Evolutionary conservation across 2,113 vertebrate species (phyloP).

Genomic region (Brachypteracias leptosomus): DNA sequence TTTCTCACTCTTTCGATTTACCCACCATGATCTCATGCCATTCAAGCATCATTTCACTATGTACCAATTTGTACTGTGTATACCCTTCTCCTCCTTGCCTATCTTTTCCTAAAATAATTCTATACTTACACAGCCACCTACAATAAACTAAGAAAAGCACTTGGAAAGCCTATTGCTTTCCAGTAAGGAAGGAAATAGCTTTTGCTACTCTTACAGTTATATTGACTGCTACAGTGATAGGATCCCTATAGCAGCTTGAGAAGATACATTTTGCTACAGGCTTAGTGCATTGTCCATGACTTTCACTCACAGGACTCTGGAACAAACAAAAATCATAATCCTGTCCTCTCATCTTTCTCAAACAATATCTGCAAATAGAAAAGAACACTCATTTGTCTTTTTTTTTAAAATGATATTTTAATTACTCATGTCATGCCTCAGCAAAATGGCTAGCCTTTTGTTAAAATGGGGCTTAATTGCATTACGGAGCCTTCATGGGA

Average conservation of each 20-base stretch:
- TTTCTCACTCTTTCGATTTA: neutral
- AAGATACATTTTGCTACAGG: neutral
- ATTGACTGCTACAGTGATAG: neutral
- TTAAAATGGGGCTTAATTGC: conserved; percentile 75
- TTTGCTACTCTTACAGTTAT: neutral
- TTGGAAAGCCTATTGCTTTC: neutral
- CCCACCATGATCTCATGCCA: neutral
- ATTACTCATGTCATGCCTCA: conserved; percentile 64
- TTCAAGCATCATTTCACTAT: neutral
- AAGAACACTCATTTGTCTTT: conserved; percentile 57
- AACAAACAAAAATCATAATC: conserved; percentile 45
- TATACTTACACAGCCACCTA: neutral
- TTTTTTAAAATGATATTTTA: conserved; percentile 70
- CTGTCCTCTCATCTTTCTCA: neutral
- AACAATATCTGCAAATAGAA: conserved; percentile 29
- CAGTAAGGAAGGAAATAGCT: neutral
- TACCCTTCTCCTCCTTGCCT: neutral
- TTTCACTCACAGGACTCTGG: neutral
- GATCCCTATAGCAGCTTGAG: neutral
- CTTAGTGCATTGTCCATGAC: neutral
- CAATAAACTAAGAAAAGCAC: neutral
- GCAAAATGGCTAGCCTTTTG: conserved; percentile 67
- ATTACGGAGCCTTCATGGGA: conserved; percentile 53
- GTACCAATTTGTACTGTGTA: neutral
- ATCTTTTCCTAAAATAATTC: neutral